Evolutionary conservation across 92 coral and sea anemone species (phyloP).

Genomic region (Zoanthus sansibaricus): DNA sequence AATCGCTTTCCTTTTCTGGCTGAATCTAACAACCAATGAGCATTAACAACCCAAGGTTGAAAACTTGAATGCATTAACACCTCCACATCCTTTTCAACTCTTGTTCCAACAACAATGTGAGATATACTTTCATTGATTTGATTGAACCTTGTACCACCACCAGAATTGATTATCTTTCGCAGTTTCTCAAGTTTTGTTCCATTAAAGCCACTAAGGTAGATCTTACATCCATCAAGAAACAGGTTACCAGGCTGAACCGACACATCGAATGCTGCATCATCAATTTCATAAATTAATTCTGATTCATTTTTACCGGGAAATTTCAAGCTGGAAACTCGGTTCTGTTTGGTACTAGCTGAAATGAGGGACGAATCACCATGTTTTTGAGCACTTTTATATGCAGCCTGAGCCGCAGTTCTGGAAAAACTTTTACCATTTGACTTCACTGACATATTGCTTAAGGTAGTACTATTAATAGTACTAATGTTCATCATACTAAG

Average conservation of each 20-base stretch:
- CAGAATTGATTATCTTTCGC: conserved; percentile 85
- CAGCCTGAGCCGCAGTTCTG: conserved; percentile 90
- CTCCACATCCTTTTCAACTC: conserved; percentile 71
- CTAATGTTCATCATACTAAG: conserved; percentile 54
- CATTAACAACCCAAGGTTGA: conserved; percentile 81
- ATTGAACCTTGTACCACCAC: conserved; percentile 95
- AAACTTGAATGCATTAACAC: conserved; percentile 72
- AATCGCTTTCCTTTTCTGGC: conserved; percentile 81
- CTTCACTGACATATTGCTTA: conserved; percentile 45
- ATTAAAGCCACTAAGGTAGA: conserved; percentile 88
- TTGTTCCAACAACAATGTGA: conserved; percentile 86
- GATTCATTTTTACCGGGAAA: conserved; percentile 17
- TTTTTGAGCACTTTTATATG: conserved; percentile 87
- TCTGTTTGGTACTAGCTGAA: conserved; percentile 52
- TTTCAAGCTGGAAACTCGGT: conserved; percentile 26
- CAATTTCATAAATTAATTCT: conserved; percentile 43
- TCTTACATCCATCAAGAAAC: conserved; percentile 97
- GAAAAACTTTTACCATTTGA: conserved; percentile 43
- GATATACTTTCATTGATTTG: conserved; percentile 93
- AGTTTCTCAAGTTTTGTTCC: conserved; percentile 78
- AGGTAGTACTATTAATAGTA: conserved; percentile 56
- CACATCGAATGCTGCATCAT: conserved; percentile 70
- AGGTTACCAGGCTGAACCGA: conserved; percentile 76
- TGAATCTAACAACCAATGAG: conserved; percentile 90
- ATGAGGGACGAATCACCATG: conserved; percentile 79